Evolutionary conservation across 2,113 vertebrate species (phyloP).

Genomic region (Dolichallabes microphthalmus): DNA sequence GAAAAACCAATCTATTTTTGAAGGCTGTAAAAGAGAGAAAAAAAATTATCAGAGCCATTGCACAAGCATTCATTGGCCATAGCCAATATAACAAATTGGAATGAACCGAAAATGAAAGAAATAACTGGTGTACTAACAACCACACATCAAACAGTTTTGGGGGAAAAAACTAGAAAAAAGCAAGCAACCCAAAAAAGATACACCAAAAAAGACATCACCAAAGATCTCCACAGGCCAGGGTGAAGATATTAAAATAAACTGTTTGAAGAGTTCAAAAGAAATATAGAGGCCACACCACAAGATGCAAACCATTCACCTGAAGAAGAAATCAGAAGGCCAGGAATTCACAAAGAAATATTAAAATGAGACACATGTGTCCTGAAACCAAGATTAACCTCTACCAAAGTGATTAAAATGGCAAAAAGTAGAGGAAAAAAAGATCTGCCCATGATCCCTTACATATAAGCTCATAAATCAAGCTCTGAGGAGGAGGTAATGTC

Average conservation of each 20-base stretch:
- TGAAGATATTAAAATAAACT: neutral
- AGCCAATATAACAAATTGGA: neutral
- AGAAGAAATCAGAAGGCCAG: neutral
- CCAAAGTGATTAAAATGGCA: neutral
- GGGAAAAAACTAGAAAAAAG: neutral
- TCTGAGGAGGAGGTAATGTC: neutral
- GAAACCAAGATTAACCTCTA: neutral
- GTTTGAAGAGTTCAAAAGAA: neutral
- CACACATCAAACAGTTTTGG: neutral
- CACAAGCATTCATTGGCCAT: neutral
- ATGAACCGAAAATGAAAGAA: neutral
- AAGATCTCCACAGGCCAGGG: neutral
- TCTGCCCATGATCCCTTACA: neutral
- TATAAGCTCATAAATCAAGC: neutral
- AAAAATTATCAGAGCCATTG: neutral
- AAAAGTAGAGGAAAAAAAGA: neutral
- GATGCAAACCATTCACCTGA: neutral
- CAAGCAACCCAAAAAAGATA: neutral
- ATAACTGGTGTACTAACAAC: neutral
- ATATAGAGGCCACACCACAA: too few relatives aligned
- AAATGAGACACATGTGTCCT: neutral
- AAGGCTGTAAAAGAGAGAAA: neutral
- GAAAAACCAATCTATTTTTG: neutral
- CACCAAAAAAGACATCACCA: neutral
- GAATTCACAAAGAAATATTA: neutral